Base-by-base conservation (phyloP, 1,140 invertebrate species). In the Berghia stephanieae region DNA sequence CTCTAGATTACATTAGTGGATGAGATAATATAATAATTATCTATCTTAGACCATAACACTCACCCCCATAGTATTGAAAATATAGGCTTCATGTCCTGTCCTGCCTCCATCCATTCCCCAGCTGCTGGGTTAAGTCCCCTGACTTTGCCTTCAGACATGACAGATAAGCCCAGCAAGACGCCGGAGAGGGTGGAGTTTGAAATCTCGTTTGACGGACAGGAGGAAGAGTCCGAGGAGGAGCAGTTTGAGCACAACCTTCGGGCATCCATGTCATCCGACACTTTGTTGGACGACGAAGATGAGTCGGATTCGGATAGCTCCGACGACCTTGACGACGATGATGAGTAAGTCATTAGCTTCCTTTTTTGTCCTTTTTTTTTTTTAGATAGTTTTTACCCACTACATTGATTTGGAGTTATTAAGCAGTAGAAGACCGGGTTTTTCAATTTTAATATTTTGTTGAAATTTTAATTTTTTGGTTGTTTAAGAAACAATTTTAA, bases 161-260 rank as follows among this genome's bases (percentile, higher is more conserved):
- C 67, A 27, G 77, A 78, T 4, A 82, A 78, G 42, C 40, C 79
- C 34, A 83, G 80, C 66, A 86, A 85, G 75, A 96, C 94, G 21
- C 95, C 95, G 0, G 96, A 97, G 85, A 89, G 96, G 82, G 94
- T 96, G 85, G 94, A 95, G 90, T 95, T 95, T 90, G 91, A 92
- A 79, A 93, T 93, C 87, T 89, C 91, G 43, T 90, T 92, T 52
- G 87, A 87, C 44, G 84, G 83, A 38, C 74, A 84, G 73, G 91
- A 92, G 84, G 90, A 90, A 66, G 88, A 90, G 31, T 87, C 89
- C 10, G 91, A 91, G 66, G 94, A 94, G 76, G 94, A 94, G 82
- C 83, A 86, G 71, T 84, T 84, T 24, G 81, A 83, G 71, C 86
- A 89, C 81, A 88, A 88, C 81, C 82, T 88, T 10, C 76, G 84